Evolutionary conservation across 2,888 invertebrate genomes (phyloP), one percentile per base, ranked within the genome.

Genomic region (Coelinius sp.): DNA sequence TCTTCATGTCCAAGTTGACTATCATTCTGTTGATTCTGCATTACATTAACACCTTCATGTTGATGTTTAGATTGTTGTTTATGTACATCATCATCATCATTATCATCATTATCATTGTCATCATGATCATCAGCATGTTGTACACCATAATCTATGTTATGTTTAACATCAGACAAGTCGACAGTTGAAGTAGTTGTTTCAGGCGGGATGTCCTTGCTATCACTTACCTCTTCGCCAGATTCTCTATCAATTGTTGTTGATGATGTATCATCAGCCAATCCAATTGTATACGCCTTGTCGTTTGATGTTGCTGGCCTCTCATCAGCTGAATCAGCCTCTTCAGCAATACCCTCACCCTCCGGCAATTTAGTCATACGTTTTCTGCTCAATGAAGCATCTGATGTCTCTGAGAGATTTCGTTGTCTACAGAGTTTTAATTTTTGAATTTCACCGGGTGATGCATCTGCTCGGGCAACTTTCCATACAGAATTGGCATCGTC

Each of bases 341-440:
- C 87, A 73, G 79, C 83, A 79, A 80, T 80, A 75, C 85, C 85
- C 80, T 84, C 86, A 73, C 81, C 76, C 73, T 81, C 84, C 75
- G 82, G 84, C 84, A 84, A 84, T 81, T 85, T 87, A 83, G 79
- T 83, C 77, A 83, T 84, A 80, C 80, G 83, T 79, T 83, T 86
- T 81, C 82, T 85, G 76, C 79, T 82, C 20, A 82, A 80, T 75
- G 84, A 82, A 56, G 81, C 82, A 53, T 87, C 87, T 70, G 86
- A 86, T 56, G 85, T 82, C 77, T 87, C 87, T 73, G 85, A 83
- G 53, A 80, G 81, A 77, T 85, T 87, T 41, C 92, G 89, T 69
- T 91, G 91, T 75, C 92, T 86, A 80, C 91, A 92, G 77, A 92
- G 89, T 83, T 92, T 92, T 27, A 92, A 82, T 83, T 92, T 92